Base-by-base conservation (phyloP, 1,140 invertebrate species). In the Heterodera carotae region DNA sequence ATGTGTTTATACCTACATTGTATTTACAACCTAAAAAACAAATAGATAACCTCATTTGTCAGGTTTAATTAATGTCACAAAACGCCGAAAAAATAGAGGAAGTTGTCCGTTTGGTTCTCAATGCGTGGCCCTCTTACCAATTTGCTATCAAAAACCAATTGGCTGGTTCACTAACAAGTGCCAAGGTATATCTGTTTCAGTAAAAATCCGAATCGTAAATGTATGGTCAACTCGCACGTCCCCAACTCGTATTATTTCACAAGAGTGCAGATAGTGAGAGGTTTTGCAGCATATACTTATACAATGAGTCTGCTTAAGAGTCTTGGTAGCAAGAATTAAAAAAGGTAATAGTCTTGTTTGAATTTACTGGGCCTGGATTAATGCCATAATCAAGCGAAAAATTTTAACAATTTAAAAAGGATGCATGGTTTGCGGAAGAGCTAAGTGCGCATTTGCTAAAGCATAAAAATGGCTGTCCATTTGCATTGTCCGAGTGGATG, bases 81-180 rank as follows among this genome's bases (percentile, higher is more conserved):
- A 56, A 56, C 22, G 22, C 18, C 22, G 15, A 15, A 56, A n/a
- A 56, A 53, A 25, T 71, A 22, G 59, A 71, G 33, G 33, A 39
- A 33, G 25, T 56, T 25, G 72, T 74, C 27, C 53, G 72, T 33
- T 22, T 74, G 43, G 27, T 74, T n/a, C 27, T 74, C 12, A 33
- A 33, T n/a, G 66, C 72, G 4, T 74, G 72, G 72, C 72, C 72
- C 25, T 62, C 56, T 12, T 74, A 74, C 34, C 72, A 74, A 74
- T 74, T 74, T 36, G 56, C 72, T 18, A 59, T 74, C 18, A 74
- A 74, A 62, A 74, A 74, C 33, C 72, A 74, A 64, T 64, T 74
- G 18, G 72, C 39, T 0, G 72, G 72, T 31, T 29, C 27, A 59
- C 27, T 56, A 64, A 74, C 72, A 56, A 12, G 25, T 18, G 27